Conservation (phyloP, 2,888 invertebrate species). For the Catocala fraxini region DNA sequence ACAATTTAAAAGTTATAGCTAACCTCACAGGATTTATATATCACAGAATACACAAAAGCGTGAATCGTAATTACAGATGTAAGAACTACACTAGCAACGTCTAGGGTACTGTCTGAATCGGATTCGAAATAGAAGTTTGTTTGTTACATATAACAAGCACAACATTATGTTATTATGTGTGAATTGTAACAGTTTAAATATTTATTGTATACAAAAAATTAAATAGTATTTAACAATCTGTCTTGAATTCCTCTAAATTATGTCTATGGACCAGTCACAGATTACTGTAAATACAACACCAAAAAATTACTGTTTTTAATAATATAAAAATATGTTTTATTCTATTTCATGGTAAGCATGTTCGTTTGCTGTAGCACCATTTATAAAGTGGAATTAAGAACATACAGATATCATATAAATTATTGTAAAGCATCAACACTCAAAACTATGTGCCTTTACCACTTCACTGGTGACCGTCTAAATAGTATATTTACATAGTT, state of each 20-base stretch:
- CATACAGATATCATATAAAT: slow-evolving; percentile 40
- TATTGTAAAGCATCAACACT: slow-evolving; percentile 50
- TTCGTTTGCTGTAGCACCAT: slow-evolving; percentile 56
- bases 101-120: no score
- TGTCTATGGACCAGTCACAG: slow-evolving; percentile 20
- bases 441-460: slow-evolving; percentile 30
- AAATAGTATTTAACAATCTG: no score
- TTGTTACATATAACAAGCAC: no score
- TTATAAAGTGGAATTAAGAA: slow-evolving; percentile 40
- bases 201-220: no score
- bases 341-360: slow-evolving; percentile 48
- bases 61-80: no score
- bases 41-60: no score
- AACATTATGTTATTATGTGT: no score
- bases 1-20: no score
- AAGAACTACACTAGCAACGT: no score
- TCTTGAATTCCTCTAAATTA: neutral
- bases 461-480: slow-evolving; percentile 16
- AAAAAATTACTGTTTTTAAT: slow-evolving; percentile 24
- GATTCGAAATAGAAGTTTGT: no score
- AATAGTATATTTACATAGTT: neutral
- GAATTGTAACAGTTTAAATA: no score
- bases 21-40: no score
- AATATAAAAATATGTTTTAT: slow-evolving; percentile 47
- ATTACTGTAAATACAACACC: slow-evolving; percentile 18